A percentile compares a stretch with the other conserved stretches of the same genome.
Evolutionary conservation across 1,140 invertebrate species (phyloP).

Genomic region (Campoletis sonorensis): DNA sequence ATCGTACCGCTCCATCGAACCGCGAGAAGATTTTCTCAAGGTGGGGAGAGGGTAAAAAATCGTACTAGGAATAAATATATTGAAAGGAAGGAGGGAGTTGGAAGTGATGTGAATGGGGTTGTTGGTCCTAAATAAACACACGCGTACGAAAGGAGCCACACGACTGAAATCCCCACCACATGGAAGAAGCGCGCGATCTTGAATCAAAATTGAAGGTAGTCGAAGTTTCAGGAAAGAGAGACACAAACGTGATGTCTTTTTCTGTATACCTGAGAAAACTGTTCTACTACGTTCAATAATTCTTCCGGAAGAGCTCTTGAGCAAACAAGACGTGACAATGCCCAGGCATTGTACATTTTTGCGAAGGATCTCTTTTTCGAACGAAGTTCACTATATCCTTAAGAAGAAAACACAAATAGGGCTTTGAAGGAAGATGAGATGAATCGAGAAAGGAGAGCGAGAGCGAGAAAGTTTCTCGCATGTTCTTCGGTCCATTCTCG

Average conservation of each 20-base stretch:
- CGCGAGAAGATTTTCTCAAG: constrained; percentile 55
- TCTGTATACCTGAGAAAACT: constrained; percentile 7
- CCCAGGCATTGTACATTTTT: constrained; percentile 43
- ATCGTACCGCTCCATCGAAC: constrained; percentile 46
- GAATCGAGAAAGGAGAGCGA: background rate
- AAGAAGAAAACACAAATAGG: constrained; percentile 3
- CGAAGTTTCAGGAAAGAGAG: background rate
- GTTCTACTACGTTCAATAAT: constrained; percentile 17
- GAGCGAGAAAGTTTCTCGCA: background rate
- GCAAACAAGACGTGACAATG: constrained; percentile 61
- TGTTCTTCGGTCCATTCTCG: constrained; percentile 3
- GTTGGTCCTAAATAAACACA: constrained; percentile 73
- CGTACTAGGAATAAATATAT: constrained; percentile 40
- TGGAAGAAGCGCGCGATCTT: constrained; percentile 5
- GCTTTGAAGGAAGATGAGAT: constrained; percentile 12
- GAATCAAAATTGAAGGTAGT: background rate
- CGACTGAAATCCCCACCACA: constrained; percentile 65
- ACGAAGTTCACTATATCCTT: background rate
- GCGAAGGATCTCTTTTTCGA: constrained; percentile 11
- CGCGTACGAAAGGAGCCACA: constrained; percentile 61
- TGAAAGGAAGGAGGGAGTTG: constrained; percentile 57
- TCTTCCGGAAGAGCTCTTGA: constrained; percentile 56
- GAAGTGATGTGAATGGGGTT: constrained; percentile 7
- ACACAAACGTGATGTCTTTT: constrained; percentile 18
- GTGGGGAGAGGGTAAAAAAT: constrained; percentile 1